phyloP scores from a whole-genome alignment of 1,140 invertebrate genomes.

The Pseudomyrmex dendroicus region DNA sequence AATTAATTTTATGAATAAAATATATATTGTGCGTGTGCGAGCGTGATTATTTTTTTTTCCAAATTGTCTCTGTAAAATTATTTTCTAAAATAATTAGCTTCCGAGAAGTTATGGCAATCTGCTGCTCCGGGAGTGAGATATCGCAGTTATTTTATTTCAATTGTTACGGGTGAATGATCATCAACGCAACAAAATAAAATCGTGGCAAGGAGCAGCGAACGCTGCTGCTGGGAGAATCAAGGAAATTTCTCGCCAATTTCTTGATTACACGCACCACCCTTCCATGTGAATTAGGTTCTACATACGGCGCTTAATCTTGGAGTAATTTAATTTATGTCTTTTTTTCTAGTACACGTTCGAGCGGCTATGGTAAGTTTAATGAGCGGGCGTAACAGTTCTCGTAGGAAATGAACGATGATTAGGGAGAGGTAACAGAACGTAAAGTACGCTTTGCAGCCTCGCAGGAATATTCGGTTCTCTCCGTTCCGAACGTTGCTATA shows the following conservation, averaged over 20 bases:
- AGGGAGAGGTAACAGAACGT: slow-evolving; percentile 57
- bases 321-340: slow-evolving; percentile 74
- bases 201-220: background rate
- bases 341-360: slow-evolving; percentile 58
- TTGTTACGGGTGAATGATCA: slow-evolving; percentile 40
- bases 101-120: background rate
- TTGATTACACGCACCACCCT: background rate
- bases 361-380: slow-evolving; percentile 53
- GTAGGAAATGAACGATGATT: slow-evolving; percentile 71
- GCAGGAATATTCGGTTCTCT: slow-evolving; percentile 60
- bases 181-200: slow-evolving; percentile 41
- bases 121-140: slow-evolving; percentile 20
- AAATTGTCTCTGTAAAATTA: background rate
- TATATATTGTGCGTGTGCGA: too few species aligned
- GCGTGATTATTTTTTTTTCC: background rate
- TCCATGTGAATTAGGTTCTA: slow-evolving; percentile 45
- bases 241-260: slow-evolving; percentile 8
- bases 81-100: background rate
- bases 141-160: slow-evolving; percentile 32
- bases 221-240: slow-evolving; percentile 8
- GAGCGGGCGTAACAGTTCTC: slow-evolving; percentile 68
- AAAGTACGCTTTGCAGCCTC: slow-evolving; percentile 26
- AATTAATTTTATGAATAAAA: too few species aligned
- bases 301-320: slow-evolving; percentile 32
- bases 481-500: slow-evolving; percentile 41